A percentile compares a stretch with the other conserved stretches of the same genome.
Conservation (phyloP, 2,113 vertebrate species). For the Atractosteus spatula region DNA sequence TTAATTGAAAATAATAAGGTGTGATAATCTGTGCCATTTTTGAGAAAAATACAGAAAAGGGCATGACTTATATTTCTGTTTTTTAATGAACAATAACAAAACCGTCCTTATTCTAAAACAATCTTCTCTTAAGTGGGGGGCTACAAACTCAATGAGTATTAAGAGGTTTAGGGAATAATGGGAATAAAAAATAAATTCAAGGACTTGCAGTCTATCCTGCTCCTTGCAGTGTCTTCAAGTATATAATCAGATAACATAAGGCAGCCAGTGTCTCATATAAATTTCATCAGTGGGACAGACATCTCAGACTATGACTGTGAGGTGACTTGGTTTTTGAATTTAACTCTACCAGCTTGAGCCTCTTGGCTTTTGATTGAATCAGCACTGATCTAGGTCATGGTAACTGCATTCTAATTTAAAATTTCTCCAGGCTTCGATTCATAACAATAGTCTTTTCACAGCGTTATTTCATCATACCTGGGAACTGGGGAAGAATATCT, state of each 20-base stretch:
- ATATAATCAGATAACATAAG: slow-evolving; percentile 5
- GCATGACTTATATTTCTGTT: no score
- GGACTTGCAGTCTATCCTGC: neutral
- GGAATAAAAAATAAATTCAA: no score
- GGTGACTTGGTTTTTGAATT: slow-evolving; percentile 22
- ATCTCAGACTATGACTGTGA: slow-evolving; percentile 18
- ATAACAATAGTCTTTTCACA: slow-evolving; percentile 17
- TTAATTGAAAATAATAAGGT: no score
- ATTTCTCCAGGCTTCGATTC: slow-evolving; percentile 50
- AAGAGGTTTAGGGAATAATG: neutral
- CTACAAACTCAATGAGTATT: neutral
- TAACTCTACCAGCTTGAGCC: slow-evolving; percentile 7
- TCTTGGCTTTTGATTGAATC: slow-evolving; percentile 41
- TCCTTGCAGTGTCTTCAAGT: neutral
- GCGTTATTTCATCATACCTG: slow-evolving; percentile 24
- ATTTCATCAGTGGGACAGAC: slow-evolving; percentile 5
- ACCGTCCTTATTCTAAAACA: no score
- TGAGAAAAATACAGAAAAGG: no score
- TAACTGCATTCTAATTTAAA: slow-evolving; percentile 52
- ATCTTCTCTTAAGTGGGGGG: no score
- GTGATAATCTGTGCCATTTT: no score
- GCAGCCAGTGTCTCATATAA: neutral
- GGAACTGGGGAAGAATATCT: slow-evolving; percentile 32
- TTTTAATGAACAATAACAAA: no score
- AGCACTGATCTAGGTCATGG: slow-evolving; percentile 54